Evolutionary conservation across 1,140 invertebrate species (phyloP).

Genomic region (Holcopasites calliopsidis): DNA sequence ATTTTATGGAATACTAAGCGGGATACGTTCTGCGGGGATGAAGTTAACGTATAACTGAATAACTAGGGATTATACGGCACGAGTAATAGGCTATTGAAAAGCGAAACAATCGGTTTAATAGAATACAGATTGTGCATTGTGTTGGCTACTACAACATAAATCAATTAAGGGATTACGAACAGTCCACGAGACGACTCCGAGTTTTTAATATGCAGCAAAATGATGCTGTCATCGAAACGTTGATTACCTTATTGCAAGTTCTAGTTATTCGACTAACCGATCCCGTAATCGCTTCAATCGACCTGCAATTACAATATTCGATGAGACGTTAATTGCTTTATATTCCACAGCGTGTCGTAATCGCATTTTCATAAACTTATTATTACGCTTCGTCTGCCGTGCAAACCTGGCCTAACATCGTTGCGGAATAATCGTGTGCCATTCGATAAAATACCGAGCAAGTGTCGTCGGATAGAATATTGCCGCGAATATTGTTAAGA

Average conservation of each 20-base stretch:
- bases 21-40: no score
- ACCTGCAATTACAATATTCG: background rate
- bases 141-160: no score
- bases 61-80: background rate
- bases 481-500: no score
- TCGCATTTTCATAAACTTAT: background rate
- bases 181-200: no score
- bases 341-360: background rate
- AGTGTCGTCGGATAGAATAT: no score
- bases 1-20: no score
- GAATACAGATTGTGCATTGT: background rate
- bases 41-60: background rate
- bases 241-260: background rate
- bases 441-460: background rate
- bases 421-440: background rate
- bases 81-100: background rate
- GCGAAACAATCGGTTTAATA: background rate
- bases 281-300: background rate
- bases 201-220: background rate
- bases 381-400: background rate
- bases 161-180: background rate
- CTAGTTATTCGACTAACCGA: background rate
- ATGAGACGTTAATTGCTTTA: background rate
- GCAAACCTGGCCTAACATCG: background rate
- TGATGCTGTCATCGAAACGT: background rate